Conservation (phyloP, 1,140 invertebrate genomes). For the Paraescarpia echinospica region DNA sequence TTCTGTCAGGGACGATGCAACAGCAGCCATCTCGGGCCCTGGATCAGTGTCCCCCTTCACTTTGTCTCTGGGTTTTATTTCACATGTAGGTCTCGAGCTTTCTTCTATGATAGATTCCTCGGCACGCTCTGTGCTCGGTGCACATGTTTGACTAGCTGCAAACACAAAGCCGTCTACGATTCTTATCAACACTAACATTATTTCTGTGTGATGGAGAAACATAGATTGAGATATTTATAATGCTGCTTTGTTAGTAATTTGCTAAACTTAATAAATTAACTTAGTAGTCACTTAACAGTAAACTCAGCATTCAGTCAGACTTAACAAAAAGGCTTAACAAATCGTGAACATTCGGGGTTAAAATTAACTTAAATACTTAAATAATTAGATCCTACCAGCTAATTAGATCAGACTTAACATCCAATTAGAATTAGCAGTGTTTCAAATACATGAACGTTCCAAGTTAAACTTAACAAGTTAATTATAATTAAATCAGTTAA, state of each 20-base stretch:
- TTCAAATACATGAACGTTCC: no score
- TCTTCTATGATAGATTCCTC: neutral
- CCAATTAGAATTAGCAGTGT: no score
- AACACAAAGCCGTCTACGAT: neutral
- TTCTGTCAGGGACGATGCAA: neutral
- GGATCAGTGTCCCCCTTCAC: neutral
- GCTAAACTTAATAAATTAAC: neutral
- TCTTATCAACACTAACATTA: no score
- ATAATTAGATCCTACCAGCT: neutral
- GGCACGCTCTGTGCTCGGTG: neutral
- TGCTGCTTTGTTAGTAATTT: neutral
- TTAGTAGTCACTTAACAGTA: neutral
- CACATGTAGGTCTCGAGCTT: neutral
- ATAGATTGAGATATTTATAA: neutral
- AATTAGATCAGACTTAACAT: neutral
- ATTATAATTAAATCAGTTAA: no score
- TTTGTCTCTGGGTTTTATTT: slow-evolving; percentile 6
- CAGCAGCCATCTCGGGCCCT: neutral
- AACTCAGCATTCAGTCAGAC: no score
- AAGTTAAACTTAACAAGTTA: no score
- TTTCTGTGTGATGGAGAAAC: neutral
- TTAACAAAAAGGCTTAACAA: no score
- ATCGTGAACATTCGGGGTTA: no score
- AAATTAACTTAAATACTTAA: no score
- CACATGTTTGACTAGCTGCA: neutral